Evolutionary conservation across 2,888 invertebrate genomes (phyloP), one percentile per base, ranked within the genome.

Genomic region (Fragum sueziense): DNA sequence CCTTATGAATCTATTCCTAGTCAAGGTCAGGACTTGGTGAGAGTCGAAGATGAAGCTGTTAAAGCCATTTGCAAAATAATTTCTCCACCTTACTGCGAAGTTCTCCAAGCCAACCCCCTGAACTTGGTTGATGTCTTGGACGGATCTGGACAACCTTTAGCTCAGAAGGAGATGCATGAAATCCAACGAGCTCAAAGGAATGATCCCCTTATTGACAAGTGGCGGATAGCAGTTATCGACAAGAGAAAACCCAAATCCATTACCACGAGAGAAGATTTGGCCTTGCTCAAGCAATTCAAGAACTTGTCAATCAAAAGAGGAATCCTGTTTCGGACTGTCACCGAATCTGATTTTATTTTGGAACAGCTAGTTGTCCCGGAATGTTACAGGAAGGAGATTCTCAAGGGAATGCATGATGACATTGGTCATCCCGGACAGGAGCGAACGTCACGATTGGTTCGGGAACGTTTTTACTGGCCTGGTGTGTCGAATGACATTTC

Each of bases 371-470:
- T 70, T 6, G 34, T 34, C 22, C 52, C 52, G 4, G 52, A 52
- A 52, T 52, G 52, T 52, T 52, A 52, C 22, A 17, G 22, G 22
- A 52, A 52, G 52, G 52, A 52, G 22, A 52, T 52, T 22, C 22
- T 52, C 54, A 27, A 2, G 3, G 11, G 4, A 2, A 4, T 70
- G 3, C 70, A 70, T 14, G 31, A 70, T 70, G 52, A 70, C 29
- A 31, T 52, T 31, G 70, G 70, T 33, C 70, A 70, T n/a, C 70
- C 70, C 11, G 70, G 70, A 51, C 7, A 14, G 29, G 52, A 70
- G 31, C 4, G 70, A 20, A 70, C 70, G 1, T 14, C 27, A 17
- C 27, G 51, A 31, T 54, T 70, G 7, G 3, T 70, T 11, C 14
- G 70, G 14, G 70, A 70, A 20, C 14, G 70, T 9, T 70, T 52